phyloP scores from a whole-genome alignment of 2,113 vertebrate genomes.

The Mobula birostris region DNA sequence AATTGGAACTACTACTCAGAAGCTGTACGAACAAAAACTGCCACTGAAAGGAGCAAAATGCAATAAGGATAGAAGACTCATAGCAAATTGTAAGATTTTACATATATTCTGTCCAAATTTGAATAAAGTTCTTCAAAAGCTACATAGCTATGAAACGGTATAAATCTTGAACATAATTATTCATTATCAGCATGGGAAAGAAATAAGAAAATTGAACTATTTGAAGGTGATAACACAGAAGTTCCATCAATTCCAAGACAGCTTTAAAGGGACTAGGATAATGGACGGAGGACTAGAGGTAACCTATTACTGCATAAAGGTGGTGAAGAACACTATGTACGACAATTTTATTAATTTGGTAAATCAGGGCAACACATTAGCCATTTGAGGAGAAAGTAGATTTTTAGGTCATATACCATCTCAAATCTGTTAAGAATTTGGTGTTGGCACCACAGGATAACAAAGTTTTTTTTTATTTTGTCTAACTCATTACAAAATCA shows the following conservation, averaged over 20 bases:
- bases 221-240: background rate
- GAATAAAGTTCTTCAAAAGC: background rate
- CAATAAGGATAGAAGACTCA: background rate
- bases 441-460: too few species aligned
- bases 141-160: background rate
- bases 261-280: background rate
- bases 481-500: background rate
- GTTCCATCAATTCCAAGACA: background rate
- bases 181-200: background rate
- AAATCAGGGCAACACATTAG: background rate
- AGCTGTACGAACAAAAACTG: background rate
- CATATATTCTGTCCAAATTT: background rate
- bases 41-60: background rate
- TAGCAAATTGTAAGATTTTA: background rate
- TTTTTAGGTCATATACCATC: background rate
- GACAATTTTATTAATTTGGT: background rate
- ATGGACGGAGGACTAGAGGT: background rate
- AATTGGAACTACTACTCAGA: background rate
- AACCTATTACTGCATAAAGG: background rate
- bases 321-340: background rate
- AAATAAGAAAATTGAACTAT: background rate
- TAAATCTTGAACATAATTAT: background rate
- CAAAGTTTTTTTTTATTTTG: too few species aligned
- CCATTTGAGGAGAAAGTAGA: background rate
- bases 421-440: too few species aligned